Conservation (phyloP, 2,113 vertebrate genomes). For the Rhombomys opimus region DNA sequence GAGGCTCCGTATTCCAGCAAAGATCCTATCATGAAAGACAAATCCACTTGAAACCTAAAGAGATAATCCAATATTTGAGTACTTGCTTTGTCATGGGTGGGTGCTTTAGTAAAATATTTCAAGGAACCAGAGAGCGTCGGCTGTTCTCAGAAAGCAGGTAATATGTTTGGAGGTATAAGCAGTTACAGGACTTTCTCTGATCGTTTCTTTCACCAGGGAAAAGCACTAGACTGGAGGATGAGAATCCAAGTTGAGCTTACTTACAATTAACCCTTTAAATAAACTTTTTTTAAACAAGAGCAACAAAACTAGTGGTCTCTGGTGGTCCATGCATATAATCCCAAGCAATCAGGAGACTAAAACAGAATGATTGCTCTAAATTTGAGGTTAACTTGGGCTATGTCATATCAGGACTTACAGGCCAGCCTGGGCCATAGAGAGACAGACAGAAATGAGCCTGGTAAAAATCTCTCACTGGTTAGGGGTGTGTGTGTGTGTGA, state of each 20-base stretch:
- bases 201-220: background rate
- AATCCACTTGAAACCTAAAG: background rate
- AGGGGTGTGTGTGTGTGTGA: background rate
- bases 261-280: background rate
- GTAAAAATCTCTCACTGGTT: background rate
- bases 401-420: background rate
- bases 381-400: background rate
- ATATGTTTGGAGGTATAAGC: background rate
- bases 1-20: background rate
- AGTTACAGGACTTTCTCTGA: background rate
- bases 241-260: background rate
- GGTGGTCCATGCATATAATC: background rate
- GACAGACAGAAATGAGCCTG: background rate
- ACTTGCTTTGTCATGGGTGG: background rate
- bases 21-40: background rate
- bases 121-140: background rate
- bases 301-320: background rate
- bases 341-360: background rate
- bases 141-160: background rate
- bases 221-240: background rate
- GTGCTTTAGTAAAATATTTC: background rate
- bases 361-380: background rate
- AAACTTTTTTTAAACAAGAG: background rate
- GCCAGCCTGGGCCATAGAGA: background rate
- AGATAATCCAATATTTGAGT: background rate